phyloP scores from a whole-genome alignment of 92 coral and sea anemone species.

The Metridium senile region DNA sequence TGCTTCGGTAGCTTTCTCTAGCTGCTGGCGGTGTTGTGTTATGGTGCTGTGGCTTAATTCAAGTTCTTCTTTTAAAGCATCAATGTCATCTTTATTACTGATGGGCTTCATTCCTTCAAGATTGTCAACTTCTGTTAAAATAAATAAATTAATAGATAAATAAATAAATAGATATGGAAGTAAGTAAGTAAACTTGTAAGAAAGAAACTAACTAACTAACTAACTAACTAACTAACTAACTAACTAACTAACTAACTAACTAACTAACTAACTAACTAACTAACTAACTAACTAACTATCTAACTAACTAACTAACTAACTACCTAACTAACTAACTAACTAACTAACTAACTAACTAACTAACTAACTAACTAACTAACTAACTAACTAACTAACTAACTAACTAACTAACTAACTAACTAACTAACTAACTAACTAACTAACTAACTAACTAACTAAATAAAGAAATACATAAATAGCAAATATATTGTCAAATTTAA shows the following conservation, averaged over 20 bases:
- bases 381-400: too few relatives aligned
- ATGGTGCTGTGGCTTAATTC: slow-evolving; percentile 47
- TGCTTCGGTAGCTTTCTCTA: slow-evolving; percentile 32
- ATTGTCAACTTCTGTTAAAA: slow-evolving; percentile 36
- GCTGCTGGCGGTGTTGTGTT: slow-evolving; percentile 45
- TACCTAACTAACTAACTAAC: too few relatives aligned
- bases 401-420: not conserved
- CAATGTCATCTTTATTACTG: slow-evolving; percentile 25
- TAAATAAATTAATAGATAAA: not conserved
- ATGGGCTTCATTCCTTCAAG: slow-evolving; percentile 39
- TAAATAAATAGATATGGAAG: not conserved
- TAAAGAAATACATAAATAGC: not conserved
- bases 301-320: too few relatives aligned
- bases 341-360: too few relatives aligned
- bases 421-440: not conserved
- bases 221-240: too few relatives aligned
- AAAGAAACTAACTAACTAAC: too few relatives aligned
- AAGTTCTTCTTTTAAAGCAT: slow-evolving; percentile 53
- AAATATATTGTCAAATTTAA: too few relatives aligned
- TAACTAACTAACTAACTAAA: not conserved
- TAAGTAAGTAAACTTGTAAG: too few relatives aligned
- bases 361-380: too few relatives aligned
- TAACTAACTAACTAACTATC: too few relatives aligned
- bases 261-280: too few relatives aligned
- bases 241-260: too few relatives aligned